phyloP scores from a whole-genome alignment of 2,797 vertebrate genomes.

The Tangara arthus region DNA sequence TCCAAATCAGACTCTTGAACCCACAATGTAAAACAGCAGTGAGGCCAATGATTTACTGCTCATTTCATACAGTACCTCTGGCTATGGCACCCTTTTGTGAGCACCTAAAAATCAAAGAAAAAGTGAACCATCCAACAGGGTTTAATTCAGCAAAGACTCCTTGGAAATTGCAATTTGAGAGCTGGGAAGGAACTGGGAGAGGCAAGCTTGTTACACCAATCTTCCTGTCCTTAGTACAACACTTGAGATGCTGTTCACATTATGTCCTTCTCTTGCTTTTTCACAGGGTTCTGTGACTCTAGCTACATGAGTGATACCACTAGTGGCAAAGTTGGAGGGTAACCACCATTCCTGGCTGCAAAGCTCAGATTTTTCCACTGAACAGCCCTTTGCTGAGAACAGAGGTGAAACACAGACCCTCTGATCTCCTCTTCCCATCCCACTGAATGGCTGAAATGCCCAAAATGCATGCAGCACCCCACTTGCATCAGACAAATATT shows the following conservation, averaged over 20 bases:
- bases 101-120: background rate
- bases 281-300: background rate
- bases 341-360: background rate
- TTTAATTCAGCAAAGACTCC: background rate
- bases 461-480: background rate
- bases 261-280: rapidly evolving
- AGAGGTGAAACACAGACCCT: background rate
- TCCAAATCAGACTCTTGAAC: background rate
- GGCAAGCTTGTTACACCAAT: background rate
- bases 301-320: rapidly evolving
- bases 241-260: background rate
- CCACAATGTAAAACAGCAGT: rapidly evolving
- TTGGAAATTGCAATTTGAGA: background rate
- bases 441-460: background rate
- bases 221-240: background rate
- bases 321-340: background rate
- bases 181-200: background rate
- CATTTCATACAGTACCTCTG: background rate
- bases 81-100: background rate
- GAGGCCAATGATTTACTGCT: background rate
- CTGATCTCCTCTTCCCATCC: background rate
- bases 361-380: background rate
- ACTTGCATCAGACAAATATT: background rate
- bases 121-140: background rate
- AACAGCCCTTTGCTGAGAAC: background rate